Conservation (phyloP, 2,113 vertebrate species). For the Isichthys henryi region DNA sequence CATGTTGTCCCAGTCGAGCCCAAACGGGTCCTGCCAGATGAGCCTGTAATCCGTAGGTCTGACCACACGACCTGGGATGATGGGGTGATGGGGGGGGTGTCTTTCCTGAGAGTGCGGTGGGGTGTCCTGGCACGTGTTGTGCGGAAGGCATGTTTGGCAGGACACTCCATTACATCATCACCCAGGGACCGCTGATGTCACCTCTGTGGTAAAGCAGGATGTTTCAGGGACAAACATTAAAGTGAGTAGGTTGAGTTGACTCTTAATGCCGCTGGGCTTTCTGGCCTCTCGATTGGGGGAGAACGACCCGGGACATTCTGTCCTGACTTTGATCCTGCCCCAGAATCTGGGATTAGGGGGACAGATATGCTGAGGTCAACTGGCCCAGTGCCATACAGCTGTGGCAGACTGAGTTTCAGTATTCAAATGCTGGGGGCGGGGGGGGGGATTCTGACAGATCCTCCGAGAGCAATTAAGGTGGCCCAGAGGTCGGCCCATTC, state of each 20-base stretch:
- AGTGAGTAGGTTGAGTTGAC: background rate
- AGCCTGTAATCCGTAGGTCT: constrained; percentile 50
- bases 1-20: constrained; percentile 40
- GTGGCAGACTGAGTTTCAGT: constrained; percentile 50
- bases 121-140: background rate
- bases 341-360: constrained; percentile 47
- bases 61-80: background rate
- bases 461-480: constrained; percentile 43
- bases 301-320: background rate
- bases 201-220: background rate
- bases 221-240: background rate
- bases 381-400: constrained; percentile 51
- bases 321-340: constrained; percentile 24
- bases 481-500: constrained; percentile 26
- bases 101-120: background rate
- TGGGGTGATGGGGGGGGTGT: background rate
- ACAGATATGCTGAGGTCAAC: constrained; percentile 46
- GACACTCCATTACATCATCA: background rate
- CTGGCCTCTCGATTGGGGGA: background rate
- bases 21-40: constrained; percentile 43
- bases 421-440: constrained; percentile 50
- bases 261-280: constrained; percentile 17
- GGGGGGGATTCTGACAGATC: constrained; percentile 18
- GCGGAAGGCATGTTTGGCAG: background rate
- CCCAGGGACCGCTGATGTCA: background rate